Base-by-base conservation (phyloP, 37 sponge, comb jelly and placozoan species). In the Chondrilla cf. caribensis region DNA sequence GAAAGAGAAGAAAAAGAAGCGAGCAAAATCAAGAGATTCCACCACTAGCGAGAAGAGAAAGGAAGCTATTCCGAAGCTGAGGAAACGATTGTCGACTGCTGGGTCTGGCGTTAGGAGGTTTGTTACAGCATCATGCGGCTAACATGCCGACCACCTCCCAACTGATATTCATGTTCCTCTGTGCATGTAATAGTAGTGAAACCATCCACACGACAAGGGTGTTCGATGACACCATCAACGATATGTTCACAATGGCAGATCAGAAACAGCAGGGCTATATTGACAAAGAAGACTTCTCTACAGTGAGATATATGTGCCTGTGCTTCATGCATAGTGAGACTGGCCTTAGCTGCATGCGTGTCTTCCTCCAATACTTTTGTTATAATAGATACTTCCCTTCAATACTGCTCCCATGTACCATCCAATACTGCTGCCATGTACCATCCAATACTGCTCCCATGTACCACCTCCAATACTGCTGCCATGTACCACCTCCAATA, bases 231-330 rank as follows among this genome's bases (percentile, higher is more conserved):
- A 77, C 58, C 0, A 83, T 88, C 19, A 42, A 64, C 14, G 86
- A 83, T 22, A 47, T 92, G 72, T 92, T 84, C 66, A 38, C 60
- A n/a, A 31, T 39, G 24, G 91, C 91, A 35, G 94, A 94, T 60
- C 26, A 64, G 3, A 65, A 78, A 6, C 38, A 65, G 19, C 77
- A 83, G 51, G 91, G 94, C 9, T 87, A 82, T 60, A 28, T 94
- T 38, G 87, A 57, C 37, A 62, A 60, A 54, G 94, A 94, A 0
- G 86, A 88, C 39, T 92, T 89, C 31, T 60, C 55, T 22, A 28
- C 58, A 29, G 90, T 90, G 58, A 37, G 41, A 6, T 24, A 0
- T 19, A 11, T n/a, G n/a, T n/a, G n/a, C n/a, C n/a, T n/a, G n/a
- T n/a, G n/a, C n/a, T n/a, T n/a, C n/a, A n/a, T n/a, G n/a, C n/a